Base-by-base conservation (phyloP, 2,797 vertebrate genomes). In the Spatula versicolor region DNA sequence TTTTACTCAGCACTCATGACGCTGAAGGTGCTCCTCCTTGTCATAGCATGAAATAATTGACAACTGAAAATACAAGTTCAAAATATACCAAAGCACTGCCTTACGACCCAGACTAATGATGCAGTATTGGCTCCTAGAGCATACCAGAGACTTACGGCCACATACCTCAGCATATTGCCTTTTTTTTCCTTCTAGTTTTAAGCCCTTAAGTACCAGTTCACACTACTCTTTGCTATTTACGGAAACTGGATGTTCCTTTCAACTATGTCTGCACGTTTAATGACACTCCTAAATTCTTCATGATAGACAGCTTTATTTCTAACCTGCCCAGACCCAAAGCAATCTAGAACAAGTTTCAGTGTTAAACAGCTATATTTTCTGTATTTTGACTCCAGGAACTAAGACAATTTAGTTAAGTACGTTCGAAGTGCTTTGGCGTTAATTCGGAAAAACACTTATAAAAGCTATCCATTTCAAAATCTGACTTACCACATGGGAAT, bases 401-500 rank as follows among this genome's bases (percentile, higher is more conserved):
- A 64, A 82, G 26, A 67, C 6, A 59, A 60, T 4, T 39, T 3
- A 66, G 4, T 12, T 31, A 39, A 76, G 8, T 11, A 33, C 1
- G 1, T 77, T 6, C 64, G 41, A 83, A 88, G 13, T 5, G 14
- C 60, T 83, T 72, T 31, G 30, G 68, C 0, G 43, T 25, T 25
- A 80, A 31, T 35, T 66, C 43, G 6, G 39, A 82, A 90, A 75
- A 14, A 23, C 23, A 63, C 41, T 33, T 72, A 52, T 15, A 56
- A 66, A 46, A 84, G 10, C 11, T 64, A 56, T 37, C 9, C 21
- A 9, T 87, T 90, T 63, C 48, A 72, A 35, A 46, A 43, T 39
- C 39, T 33, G 60, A 97, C 97, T 97, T 98, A 99, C 99, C 99
- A 99, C 99, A 95, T 99, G 99, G 74, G 98, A 99, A 97, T 99